Base-by-base conservation (phyloP, 2,797 vertebrate species). In the Halcyon leucocephala region DNA sequence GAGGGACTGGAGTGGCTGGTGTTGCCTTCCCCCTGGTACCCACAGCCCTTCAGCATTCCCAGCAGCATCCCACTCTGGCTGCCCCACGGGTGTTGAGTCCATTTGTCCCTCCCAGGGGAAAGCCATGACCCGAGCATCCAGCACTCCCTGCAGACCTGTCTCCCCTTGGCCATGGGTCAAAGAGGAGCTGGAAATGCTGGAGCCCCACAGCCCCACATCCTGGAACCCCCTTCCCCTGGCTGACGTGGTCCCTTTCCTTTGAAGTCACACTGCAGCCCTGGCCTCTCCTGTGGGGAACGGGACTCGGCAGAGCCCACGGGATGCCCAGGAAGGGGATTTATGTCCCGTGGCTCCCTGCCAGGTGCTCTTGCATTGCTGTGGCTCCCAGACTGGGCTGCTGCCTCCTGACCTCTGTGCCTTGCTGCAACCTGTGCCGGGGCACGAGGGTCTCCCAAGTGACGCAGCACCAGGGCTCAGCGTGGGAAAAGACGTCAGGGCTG, bases 401-500 rank as follows among this genome's bases (percentile, higher is more conserved):
- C 78, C 81, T 94, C 74, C 92, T 95, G 95, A 95, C 97, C 95
- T 65, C 73, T 67, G 61, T 35, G 7, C 77, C 60, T 52, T 13
- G 1, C 77, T 55, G 15, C 82, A 87, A 82, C 90, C 91, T 93
- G 92, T 2, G 4, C 41, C 0, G 2, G 91, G 89, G 57, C 95
- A 92, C 9, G 14, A 74, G 86, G 89, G 35, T 78, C 41, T 83
- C 79, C 18, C 2, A 25, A 87, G 91, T 97, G 97, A 97, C 96
- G 97, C 94, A 97, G 94, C 57, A 19, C 51, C 3, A 0, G 48
- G 52, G 31, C 5, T 49, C 21, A 2, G 90, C 85, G 82, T 91
- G 85, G 93, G 95, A 96, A 97, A 81, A 71, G 93, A 96, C 95
- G 96, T 97, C 95, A 96, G 77, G 95, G 65, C 17, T 0, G 10